Percentiles rank a stretch among this genome's conserved stretches.
These are phyloP conservation scores for Schlechtendalia chinensis DNA, from an alignment of 1,140 invertebrate genomes.

Conservation along the genomic window DNA sequence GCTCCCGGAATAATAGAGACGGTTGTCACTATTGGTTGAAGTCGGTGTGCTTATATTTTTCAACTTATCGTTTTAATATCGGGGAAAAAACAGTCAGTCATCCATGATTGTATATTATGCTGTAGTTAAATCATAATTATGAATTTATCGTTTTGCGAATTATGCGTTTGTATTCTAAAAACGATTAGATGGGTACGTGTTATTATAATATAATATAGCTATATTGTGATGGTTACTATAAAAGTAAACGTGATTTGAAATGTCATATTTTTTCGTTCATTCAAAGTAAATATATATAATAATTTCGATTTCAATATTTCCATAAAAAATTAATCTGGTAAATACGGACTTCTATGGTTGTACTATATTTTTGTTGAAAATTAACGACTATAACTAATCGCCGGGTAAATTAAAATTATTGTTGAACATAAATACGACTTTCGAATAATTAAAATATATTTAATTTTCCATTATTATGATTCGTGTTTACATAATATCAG, in stretches of 20 bases:
- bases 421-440: too few relatives aligned
- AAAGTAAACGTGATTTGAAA: neutral
- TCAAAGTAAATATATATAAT: neutral
- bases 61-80: neutral
- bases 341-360: neutral
- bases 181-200: neutral
- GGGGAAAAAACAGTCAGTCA: neutral
- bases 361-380: too few relatives aligned
- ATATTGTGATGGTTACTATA: too few relatives aligned
- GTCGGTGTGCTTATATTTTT: neutral
- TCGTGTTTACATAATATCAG: too few relatives aligned
- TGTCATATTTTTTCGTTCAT: neutral
- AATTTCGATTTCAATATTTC: neutral
- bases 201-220: too few relatives aligned
- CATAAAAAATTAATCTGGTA: neutral
- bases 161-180: neutral
- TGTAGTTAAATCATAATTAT: constrained; percentile 1
- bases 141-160: constrained; percentile 5
- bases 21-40: neutral
- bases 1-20: neutral
- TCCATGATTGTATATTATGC: neutral
- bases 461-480: too few relatives aligned
- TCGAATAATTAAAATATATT: too few relatives aligned
- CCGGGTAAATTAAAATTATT: too few relatives aligned
- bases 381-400: too few relatives aligned